phyloP scores from a whole-genome alignment of 2,797 vertebrate genomes.

The Chaenodraco wilsoni region DNA sequence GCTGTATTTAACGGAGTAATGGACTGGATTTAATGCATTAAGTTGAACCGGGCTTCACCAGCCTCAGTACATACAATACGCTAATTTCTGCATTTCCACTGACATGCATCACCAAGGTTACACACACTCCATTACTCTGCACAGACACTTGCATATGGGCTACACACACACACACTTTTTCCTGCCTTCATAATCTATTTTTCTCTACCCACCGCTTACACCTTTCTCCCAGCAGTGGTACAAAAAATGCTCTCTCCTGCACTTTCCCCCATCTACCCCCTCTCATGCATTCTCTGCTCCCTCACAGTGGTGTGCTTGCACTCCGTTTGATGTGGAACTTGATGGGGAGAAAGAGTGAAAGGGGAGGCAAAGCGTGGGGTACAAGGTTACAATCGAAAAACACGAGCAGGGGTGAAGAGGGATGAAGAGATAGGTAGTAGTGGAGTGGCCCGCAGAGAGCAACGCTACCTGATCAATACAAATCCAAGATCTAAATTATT shows the following conservation, averaged over 20 bases:
- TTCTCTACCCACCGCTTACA: constrained; percentile 46
- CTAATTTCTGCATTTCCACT: constrained; percentile 61
- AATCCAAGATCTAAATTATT: constrained; percentile 85
- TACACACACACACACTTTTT: constrained; percentile 43
- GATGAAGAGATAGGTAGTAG: constrained; percentile 55
- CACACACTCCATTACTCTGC: constrained; percentile 58
- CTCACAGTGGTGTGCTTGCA: constrained; percentile 58
- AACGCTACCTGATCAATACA: constrained; percentile 80
- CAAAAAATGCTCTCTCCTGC: constrained; percentile 39
- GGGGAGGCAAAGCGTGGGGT: constrained; percentile 57
- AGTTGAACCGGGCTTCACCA: constrained; percentile 39
- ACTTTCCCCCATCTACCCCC: constrained; percentile 50
- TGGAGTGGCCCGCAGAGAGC: constrained; percentile 62
- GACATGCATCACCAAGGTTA: constrained; percentile 67
- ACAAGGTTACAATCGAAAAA: constrained; percentile 69
- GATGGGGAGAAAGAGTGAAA: constrained; percentile 23
- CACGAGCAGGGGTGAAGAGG: constrained; percentile 42
- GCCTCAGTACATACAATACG: constrained; percentile 44
- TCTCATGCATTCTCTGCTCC: constrained; percentile 59
- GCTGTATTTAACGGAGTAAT: constrained; percentile 74
- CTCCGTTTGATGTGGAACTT: constrained; percentile 66
- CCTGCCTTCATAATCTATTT: constrained; percentile 31
- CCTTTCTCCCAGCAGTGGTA: constrained; percentile 40
- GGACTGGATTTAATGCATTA: constrained; percentile 52
- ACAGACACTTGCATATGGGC: constrained; percentile 37